Conservation (phyloP, 2,888 invertebrate species). For the Pelosia muscerda region DNA sequence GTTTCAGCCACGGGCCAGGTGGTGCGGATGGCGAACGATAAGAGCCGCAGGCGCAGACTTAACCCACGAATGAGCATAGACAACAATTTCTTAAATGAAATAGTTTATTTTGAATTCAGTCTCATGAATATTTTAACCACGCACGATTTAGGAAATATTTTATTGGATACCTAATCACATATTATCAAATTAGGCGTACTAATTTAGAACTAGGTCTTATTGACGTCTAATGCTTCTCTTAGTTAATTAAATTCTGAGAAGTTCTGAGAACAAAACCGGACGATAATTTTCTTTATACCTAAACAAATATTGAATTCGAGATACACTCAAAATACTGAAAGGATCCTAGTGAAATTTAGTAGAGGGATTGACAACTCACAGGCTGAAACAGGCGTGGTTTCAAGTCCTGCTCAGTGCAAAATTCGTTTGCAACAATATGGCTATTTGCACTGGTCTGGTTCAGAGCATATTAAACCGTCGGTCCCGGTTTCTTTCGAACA, state of each 20-base stretch:
- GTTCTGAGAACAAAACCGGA: not conserved
- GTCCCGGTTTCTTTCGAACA: no score
- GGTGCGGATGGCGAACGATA: slow-evolving; percentile 55
- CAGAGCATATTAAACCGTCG: no score
- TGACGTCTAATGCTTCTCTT: not conserved
- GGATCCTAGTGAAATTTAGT: no score
- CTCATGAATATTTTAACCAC: slow-evolving; percentile 50
- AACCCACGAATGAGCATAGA: slow-evolving; percentile 46
- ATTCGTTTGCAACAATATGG: no score
- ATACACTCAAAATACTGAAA: no score
- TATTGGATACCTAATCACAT: not conserved
- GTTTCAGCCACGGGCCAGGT: slow-evolving; percentile 55
- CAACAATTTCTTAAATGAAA: slow-evolving; percentile 64
- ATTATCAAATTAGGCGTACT: not conserved
- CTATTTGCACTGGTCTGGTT: no score
- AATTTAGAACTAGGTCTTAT: not conserved
- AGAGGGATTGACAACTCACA: no score
- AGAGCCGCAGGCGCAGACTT: slow-evolving; percentile 55
- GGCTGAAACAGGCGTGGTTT: no score
- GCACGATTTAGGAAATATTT: not conserved
- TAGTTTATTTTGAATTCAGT: slow-evolving; percentile 59
- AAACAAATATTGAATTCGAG: not conserved
- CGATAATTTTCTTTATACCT: not conserved
- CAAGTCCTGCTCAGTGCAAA: no score
- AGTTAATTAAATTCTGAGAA: not conserved